phyloP scores from a whole-genome alignment of 2,888 invertebrate species.

The Dryocosmus kuriphilus region DNA sequence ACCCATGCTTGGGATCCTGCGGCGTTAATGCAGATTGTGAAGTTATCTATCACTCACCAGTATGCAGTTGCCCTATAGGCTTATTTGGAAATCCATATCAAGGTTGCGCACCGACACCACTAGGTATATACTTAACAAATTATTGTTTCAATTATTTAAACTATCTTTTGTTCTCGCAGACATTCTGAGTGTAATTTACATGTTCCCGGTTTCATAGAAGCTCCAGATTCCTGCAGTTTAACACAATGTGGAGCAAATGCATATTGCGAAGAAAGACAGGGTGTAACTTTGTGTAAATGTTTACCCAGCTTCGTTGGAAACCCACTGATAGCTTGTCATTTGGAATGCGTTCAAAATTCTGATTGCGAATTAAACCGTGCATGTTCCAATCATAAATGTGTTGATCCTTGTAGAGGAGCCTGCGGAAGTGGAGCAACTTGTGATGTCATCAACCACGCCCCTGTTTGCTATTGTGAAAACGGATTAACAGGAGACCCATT shows the following conservation, averaged over 20 bases:
- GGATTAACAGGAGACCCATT: conserved; percentile 85
- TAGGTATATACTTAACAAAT: conserved; percentile 38
- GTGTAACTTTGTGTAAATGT: conserved; percentile 86
- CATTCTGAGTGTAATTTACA: conserved; percentile 44
- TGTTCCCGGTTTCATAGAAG: conserved; percentile 40
- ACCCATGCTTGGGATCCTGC: conserved; percentile 86
- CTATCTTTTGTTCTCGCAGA: neutral
- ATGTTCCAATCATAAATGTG: conserved; percentile 79
- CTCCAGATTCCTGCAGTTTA: conserved; percentile 84
- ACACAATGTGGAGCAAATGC: conserved; percentile 91
- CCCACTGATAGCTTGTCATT: conserved; percentile 87
- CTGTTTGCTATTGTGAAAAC: conserved; percentile 86
- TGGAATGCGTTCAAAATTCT: conserved; percentile 90
- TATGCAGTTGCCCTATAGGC: conserved; percentile 89
- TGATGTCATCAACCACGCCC: conserved; percentile 87
- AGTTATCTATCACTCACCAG: conserved; percentile 87
- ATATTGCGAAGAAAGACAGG: conserved; percentile 84
- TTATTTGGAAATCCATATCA: conserved; percentile 89
- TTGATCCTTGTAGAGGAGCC: conserved; percentile 80
- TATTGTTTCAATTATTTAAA: conserved; percentile 73
- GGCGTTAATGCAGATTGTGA: conserved; percentile 89
- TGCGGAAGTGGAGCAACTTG: conserved; percentile 88
- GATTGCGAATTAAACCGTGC: conserved; percentile 77
- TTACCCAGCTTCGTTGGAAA: conserved; percentile 88
- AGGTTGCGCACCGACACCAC: conserved; percentile 86